These are phyloP conservation scores for Leucophenga montana DNA, from an alignment of 2,888 invertebrate species.

Conservation along the genomic window DNA sequence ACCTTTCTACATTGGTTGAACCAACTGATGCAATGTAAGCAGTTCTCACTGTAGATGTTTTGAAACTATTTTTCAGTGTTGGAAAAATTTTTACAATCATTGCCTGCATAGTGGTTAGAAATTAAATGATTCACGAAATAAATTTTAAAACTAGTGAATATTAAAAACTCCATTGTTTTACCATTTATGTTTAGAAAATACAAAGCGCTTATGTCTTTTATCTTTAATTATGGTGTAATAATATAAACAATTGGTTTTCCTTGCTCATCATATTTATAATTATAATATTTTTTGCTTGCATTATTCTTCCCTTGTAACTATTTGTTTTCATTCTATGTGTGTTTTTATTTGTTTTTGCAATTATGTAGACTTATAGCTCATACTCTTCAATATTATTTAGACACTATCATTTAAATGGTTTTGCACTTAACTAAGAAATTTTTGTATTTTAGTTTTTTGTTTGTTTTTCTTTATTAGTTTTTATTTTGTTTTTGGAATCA, in stretches of 20 bases:
- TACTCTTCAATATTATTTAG: conserved; percentile 16
- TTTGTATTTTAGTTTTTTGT: conserved; percentile 45
- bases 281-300: conserved; percentile 53
- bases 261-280: conserved; percentile 28
- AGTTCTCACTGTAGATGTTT: too few relatives aligned
- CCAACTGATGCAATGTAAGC: too few relatives aligned
- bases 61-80: too few relatives aligned
- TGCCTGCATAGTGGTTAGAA: too few relatives aligned
- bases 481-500: conserved; percentile 38
- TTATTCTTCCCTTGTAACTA: conserved; percentile 57
- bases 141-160: too few relatives aligned
- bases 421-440: conserved; percentile 2
- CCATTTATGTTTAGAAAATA: too few relatives aligned
- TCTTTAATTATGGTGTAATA: conserved; percentile 70
- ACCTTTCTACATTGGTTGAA: too few relatives aligned
- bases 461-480: conserved; percentile 39
- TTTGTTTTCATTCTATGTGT: conserved; percentile 39
- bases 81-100: too few relatives aligned
- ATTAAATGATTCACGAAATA: too few relatives aligned
- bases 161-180: background rate
- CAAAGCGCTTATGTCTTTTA: conserved; percentile 39
- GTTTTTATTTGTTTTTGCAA: conserved; percentile 48
- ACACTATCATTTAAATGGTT: conserved; percentile 9
- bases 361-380: conserved; percentile 24
- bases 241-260: conserved; percentile 60